Conservation (phyloP, 2,113 vertebrate genomes). For the Ptychochromis oligacanthus region DNA sequence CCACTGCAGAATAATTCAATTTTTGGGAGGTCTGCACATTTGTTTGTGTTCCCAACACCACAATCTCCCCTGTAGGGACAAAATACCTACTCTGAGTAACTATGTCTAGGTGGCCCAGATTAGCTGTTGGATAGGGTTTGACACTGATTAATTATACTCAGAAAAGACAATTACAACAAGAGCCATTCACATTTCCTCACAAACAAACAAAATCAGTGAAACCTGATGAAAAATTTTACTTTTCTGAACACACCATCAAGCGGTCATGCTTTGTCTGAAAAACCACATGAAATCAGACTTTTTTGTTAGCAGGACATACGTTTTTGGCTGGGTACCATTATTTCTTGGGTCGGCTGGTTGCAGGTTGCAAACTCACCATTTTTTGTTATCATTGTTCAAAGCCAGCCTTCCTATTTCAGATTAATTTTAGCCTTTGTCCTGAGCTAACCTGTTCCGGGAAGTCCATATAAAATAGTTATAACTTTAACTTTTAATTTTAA, state of each 20-base stretch:
- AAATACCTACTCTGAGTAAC: background rate
- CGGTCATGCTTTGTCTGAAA: background rate
- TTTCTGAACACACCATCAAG: background rate
- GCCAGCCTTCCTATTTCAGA: background rate
- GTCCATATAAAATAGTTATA: background rate
- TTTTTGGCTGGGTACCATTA: background rate
- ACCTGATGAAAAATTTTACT: background rate
- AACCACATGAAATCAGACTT: background rate
- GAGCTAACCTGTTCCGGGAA: background rate
- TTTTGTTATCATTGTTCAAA: too few species aligned
- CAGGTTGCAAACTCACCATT: background rate
- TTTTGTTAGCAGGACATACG: background rate
- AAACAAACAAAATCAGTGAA: background rate
- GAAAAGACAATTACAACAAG: background rate
- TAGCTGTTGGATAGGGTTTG: background rate
- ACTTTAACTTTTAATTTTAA: background rate
- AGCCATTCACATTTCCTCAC: background rate
- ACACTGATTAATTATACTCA: background rate
- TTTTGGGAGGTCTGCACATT: background rate
- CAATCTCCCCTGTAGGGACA: background rate
- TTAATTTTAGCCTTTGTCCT: background rate
- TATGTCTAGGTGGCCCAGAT: background rate
- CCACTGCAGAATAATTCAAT: background rate
- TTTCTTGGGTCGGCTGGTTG: background rate
- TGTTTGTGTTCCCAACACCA: background rate